Evolutionary conservation across 2,113 vertebrate species (phyloP).

Genomic region (Origma solitaria): DNA sequence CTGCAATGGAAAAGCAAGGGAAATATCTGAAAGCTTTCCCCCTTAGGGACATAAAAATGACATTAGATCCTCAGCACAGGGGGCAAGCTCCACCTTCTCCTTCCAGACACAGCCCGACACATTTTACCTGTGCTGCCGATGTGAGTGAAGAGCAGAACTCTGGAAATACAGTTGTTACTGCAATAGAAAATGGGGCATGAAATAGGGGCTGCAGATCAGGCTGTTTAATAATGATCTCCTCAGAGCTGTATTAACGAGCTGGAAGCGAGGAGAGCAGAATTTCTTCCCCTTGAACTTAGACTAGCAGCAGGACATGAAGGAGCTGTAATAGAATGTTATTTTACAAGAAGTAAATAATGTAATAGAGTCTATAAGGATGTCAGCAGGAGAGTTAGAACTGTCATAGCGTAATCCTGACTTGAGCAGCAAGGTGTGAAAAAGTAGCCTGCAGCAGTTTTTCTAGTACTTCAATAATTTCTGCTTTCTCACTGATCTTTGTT

Average conservation of each 20-base stretch:
- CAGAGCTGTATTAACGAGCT: constrained; percentile 44
- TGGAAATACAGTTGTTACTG: constrained; percentile 13
- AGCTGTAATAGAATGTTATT: constrained; percentile 74
- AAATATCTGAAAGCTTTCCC: neutral
- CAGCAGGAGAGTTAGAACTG: constrained; percentile 72
- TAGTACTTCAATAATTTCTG: constrained; percentile 65
- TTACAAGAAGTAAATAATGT: constrained; percentile 76
- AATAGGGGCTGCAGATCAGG: constrained; percentile 38
- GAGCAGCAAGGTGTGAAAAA: constrained; percentile 71
- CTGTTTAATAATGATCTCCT: constrained; percentile 62
- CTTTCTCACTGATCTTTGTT: constrained; percentile 61
- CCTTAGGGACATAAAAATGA: neutral
- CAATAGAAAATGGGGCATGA: constrained; percentile 59
- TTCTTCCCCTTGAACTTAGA: constrained; percentile 64
- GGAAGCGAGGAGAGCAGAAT: constrained; percentile 40
- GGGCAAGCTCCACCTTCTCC: neutral
- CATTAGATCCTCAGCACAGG: neutral
- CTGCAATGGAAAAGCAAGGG: neutral
- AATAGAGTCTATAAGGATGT: constrained; percentile 71
- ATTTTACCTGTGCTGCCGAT: neutral
- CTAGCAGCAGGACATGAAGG: constrained; percentile 68
- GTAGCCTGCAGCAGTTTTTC: constrained; percentile 68
- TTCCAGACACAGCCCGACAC: neutral
- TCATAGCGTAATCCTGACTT: constrained; percentile 68
- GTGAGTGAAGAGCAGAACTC: neutral